phyloP scores from a whole-genome alignment of 2,113 vertebrate genomes.

The Gobius niger region DNA sequence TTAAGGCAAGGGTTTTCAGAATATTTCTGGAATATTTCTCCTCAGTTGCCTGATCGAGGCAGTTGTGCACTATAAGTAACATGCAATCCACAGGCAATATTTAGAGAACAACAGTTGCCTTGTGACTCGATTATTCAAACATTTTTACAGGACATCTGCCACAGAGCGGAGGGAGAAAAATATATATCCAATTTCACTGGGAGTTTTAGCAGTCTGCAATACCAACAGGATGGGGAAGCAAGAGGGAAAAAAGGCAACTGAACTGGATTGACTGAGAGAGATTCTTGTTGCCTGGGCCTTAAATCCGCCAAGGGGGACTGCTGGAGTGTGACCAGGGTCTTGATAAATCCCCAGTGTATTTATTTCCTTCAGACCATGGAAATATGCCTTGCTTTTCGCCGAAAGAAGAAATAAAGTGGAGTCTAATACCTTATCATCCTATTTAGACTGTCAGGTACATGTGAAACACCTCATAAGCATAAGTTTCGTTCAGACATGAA shows the following conservation, averaged over 20 bases:
- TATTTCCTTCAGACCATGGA: slow-evolving; percentile 65
- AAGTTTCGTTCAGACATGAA: slow-evolving; percentile 6
- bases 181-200: slow-evolving; percentile 30
- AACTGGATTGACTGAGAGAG: slow-evolving; percentile 57
- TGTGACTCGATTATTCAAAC: background rate
- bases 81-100: slow-evolving; percentile 34
- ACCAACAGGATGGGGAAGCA: slow-evolving; percentile 23
- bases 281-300: slow-evolving; percentile 60
- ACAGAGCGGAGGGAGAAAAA: slow-evolving; percentile 5
- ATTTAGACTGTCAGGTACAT: slow-evolving; percentile 62
- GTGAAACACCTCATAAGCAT: slow-evolving; percentile 43
- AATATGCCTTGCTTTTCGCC: slow-evolving; percentile 50
- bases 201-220: slow-evolving; percentile 20
- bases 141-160: slow-evolving; percentile 7
- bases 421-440: slow-evolving; percentile 15
- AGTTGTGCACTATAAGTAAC: no score
- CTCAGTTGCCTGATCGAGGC: no score
- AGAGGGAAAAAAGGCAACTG: slow-evolving; percentile 45
- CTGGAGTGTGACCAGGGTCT: slow-evolving; percentile 72
- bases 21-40: no score
- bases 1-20: no score
- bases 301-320: slow-evolving; percentile 66
- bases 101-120: slow-evolving; percentile 25
- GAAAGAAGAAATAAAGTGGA: slow-evolving; percentile 42
- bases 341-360: slow-evolving; percentile 71